These are phyloP conservation scores for Epinotia ramella DNA, from an alignment of 2,888 invertebrate species.

Conservation along the genomic window DNA sequence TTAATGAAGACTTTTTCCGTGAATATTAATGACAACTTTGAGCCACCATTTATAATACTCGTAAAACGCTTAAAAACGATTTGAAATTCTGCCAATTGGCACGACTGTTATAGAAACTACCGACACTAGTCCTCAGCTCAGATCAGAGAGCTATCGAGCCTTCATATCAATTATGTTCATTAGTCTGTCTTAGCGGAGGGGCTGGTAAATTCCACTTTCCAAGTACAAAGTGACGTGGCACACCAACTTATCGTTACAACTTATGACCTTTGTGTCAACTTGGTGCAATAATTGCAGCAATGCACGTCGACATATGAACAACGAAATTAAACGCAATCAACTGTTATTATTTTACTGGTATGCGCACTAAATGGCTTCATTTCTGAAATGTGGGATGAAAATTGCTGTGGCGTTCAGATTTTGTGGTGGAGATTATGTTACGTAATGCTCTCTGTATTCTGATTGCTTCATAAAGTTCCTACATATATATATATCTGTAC, in stretches of 20 bases:
- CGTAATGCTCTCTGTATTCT: neutral
- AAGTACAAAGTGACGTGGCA: neutral
- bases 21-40: neutral
- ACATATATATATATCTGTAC: no score
- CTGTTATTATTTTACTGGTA: slow-evolving; percentile 25
- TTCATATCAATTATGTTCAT: slow-evolving; percentile 48
- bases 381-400: slow-evolving; percentile 4
- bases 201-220: slow-evolving; percentile 1
- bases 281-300: slow-evolving; percentile 20
- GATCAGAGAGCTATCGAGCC: slow-evolving; percentile 37
- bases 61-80: slow-evolving; percentile 6
- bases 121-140: slow-evolving; percentile 47
- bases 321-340: slow-evolving; percentile 34
- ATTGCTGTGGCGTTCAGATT: slow-evolving; percentile 10
- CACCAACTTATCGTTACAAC: neutral
- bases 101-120: slow-evolving; percentile 51
- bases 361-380: slow-evolving; percentile 9
- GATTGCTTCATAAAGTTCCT: neutral
- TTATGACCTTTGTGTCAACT: neutral
- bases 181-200: slow-evolving; percentile 34
- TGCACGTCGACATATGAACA: slow-evolving; percentile 36
- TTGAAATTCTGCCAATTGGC: slow-evolving; percentile 29
- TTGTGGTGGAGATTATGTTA: neutral
- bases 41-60: neutral
- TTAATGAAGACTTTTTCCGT: no score